Conservation (phyloP, 2,113 vertebrate genomes). For the Phaethon lepturus region DNA sequence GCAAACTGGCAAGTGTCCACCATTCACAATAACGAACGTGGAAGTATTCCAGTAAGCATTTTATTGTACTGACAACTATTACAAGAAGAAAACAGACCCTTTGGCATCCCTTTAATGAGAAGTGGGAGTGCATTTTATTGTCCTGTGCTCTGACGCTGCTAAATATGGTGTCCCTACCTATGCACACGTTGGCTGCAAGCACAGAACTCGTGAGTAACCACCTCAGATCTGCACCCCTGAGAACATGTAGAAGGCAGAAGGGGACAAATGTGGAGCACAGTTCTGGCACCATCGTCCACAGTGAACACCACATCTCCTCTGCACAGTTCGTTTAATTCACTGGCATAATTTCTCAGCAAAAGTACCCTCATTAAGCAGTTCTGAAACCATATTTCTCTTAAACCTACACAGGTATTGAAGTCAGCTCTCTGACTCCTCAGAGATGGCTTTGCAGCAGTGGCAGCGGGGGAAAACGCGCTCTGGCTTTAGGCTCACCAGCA, state of each 20-base stretch:
- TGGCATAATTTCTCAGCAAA: not conserved
- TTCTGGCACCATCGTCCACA: accelerated
- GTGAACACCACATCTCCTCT: accelerated
- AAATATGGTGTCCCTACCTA: not conserved
- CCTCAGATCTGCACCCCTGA: not conserved
- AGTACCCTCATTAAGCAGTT: not conserved
- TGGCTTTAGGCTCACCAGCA: not conserved
- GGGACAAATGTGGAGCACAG: not conserved
- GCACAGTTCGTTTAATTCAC: not conserved
- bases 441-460: not conserved
- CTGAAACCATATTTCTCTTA: not conserved
- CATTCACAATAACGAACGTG: not conserved
- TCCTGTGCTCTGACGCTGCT: not conserved
- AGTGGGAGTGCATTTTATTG: not conserved
- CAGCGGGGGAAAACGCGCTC: accelerated
- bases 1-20: not conserved
- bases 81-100: not conserved
- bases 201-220: too few relatives aligned
- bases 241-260: not conserved
- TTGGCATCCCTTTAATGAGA: not conserved
- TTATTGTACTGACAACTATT: not conserved
- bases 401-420: not conserved
- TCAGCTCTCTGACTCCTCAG: not conserved
- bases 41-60: not conserved
- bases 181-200: too few relatives aligned